Percentiles rank a stretch among this genome's conserved stretches.
Conservation (phyloP, 2,797 vertebrate genomes). For the Poecilia gillii region DNA sequence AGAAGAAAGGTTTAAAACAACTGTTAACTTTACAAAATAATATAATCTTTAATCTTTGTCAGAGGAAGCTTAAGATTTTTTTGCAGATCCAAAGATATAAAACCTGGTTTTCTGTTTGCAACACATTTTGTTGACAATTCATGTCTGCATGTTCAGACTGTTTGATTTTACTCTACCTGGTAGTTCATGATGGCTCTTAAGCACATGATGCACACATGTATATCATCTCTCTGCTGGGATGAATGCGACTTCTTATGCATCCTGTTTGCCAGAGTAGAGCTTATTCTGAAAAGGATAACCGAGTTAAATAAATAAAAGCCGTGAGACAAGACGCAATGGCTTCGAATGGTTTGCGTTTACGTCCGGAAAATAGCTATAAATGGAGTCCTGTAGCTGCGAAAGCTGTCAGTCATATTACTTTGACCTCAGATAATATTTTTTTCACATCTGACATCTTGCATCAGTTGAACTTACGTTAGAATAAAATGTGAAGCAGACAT, state of each 20-base stretch:
- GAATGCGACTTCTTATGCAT: slow-evolving; percentile 83
- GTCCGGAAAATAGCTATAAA: not conserved
- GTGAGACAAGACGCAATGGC: not conserved
- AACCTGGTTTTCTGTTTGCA: not conserved
- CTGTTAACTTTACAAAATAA: not conserved
- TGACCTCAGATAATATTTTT: not conserved
- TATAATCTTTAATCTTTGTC: not conserved
- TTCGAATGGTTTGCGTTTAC: not conserved
- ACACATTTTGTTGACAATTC: not conserved
- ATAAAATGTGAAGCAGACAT: not conserved
- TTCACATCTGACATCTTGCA: slow-evolving; percentile 15
- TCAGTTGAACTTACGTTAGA: slow-evolving; percentile 3
- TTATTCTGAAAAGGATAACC: slow-evolving; percentile 79
- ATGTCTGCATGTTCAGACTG: not conserved
- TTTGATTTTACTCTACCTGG: slow-evolving; percentile 79
- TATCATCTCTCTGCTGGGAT: slow-evolving; percentile 90
- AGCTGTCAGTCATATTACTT: not conserved
- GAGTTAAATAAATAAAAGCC: not conserved
- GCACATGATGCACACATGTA: slow-evolving; percentile 98
- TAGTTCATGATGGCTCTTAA: slow-evolving; percentile 99
- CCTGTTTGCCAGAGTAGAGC: slow-evolving; percentile 80
- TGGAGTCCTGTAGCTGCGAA: not conserved
- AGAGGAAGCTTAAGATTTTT: not conserved
- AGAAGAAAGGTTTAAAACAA: slow-evolving; percentile 10
- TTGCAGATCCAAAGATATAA: not conserved